Evolutionary conservation across 2,113 vertebrate species (phyloP), one percentile per base, ranked within the genome.

Genomic region (Sialia sialis): DNA sequence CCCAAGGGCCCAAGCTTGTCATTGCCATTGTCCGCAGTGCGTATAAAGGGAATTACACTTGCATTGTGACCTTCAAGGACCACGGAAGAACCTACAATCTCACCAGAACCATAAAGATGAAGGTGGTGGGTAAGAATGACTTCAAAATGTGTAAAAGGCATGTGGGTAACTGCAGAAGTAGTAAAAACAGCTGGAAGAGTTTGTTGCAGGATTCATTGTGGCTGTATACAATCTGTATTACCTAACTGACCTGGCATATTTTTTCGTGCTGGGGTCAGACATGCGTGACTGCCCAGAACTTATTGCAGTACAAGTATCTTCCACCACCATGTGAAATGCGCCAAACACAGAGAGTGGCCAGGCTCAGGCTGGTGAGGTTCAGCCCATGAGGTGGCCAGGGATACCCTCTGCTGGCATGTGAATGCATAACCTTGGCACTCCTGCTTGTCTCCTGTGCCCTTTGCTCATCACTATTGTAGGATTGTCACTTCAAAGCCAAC

Each of bases 71-170:
- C 5, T 99, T 98, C 92, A 96, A 93, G 82, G 98, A 98, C 91
- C 98, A 95, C 0, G 98, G 98, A 34, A 95, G 77, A 39, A 58
- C 29, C 0, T 98, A 98, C 49, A 96, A 85, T 54, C 99, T 99
- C 94, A 99, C 98, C 84, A 94, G 99, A 90, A 98, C 96, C 54
- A 27, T 99, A 96, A 97, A 95, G 48, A 95, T 99, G 82, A 98
- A 97, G 69, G 98, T 98, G 25, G 98, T 99, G 87, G 98, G 99
- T 99, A 98, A 98, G 99, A 90, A 96, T 70, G 55, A 36, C 64
- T 94, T 93, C 49, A 67, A 69, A 80, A 92, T 87, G 6, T 59
- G 13, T 79, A 73, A 85, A 87, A 64, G 85, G 49, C 49, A 46
- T 30, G 49, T 86, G 49, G 51, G 27, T 81, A 49, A 9, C 30